Percentiles rank a stretch among this genome's conserved stretches.
phyloP scores from a whole-genome alignment of 2,888 invertebrate genomes.

The Linyphia triangularis region DNA sequence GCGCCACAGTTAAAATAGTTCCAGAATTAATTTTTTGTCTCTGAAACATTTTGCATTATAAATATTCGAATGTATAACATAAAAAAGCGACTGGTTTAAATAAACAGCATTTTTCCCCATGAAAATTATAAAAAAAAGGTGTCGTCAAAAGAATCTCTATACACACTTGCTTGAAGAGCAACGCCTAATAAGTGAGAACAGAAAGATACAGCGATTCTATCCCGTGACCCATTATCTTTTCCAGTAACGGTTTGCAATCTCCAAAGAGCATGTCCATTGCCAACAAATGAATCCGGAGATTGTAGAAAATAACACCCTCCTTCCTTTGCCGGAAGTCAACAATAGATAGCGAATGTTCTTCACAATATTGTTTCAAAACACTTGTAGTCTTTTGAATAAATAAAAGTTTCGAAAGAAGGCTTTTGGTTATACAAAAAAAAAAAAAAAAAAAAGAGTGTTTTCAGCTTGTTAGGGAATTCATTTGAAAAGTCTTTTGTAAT shows the following conservation, averaged over 20 bases:
- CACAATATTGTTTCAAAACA: conserved; percentile 52
- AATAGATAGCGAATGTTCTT: conserved; percentile 17
- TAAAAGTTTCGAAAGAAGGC: conserved; percentile 29
- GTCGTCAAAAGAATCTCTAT: too few species aligned
- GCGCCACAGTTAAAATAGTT: too few species aligned
- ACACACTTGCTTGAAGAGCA: too few species aligned
- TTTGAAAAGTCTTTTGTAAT: conserved; percentile 9
- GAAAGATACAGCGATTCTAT: neutral
- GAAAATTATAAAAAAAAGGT: too few species aligned
- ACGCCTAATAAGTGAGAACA: too few species aligned
- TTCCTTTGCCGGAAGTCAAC: conserved; percentile 33
- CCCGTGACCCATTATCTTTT: conserved; percentile 21
- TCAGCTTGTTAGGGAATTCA: conserved; percentile 25
- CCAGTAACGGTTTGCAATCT: conserved; percentile 40
- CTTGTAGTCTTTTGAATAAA: conserved; percentile 8
- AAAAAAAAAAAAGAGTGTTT: neutral
- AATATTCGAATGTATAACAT: too few species aligned
- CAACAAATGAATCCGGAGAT: conserved; percentile 2
- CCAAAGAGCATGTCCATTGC: conserved; percentile 43
- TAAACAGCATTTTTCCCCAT: too few species aligned
- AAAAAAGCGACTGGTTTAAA: too few species aligned
- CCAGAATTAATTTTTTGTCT: too few species aligned
- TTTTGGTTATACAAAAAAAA: neutral
- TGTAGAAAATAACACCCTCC: conserved; percentile 1
- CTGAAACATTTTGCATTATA: too few species aligned